Evolutionary conservation across 2,888 invertebrate genomes (phyloP).

Genomic region (Mimumesa dahlbomi): DNA sequence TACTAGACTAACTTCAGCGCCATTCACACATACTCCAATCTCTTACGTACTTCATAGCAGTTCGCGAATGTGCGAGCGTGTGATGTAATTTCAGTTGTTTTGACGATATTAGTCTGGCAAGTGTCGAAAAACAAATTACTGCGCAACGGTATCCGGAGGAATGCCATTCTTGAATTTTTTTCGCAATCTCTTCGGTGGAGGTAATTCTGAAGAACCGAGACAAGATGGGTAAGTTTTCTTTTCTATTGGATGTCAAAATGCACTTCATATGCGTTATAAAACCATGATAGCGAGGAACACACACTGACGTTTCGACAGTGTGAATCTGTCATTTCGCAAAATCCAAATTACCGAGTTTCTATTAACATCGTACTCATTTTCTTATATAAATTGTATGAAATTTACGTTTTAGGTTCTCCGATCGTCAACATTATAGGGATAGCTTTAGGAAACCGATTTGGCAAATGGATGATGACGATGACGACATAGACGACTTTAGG

Average conservation of each 20-base stretch:
- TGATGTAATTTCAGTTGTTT: constrained; percentile 2
- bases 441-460: constrained; percentile 77
- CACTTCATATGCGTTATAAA: not conserved
- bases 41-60: not conserved
- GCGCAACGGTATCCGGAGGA: not conserved
- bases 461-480: constrained; percentile 74
- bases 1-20: not conserved
- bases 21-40: too few relatives aligned
- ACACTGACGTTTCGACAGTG: not conserved
- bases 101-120: not conserved
- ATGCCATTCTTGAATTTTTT: constrained; percentile 72
- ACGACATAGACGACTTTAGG: constrained; percentile 75
- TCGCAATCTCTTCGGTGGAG: constrained; percentile 65
- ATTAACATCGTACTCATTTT: not conserved
- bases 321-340: not conserved
- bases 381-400: not conserved
- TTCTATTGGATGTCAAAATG: not conserved
- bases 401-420: constrained; percentile 53
- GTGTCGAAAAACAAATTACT: not conserved
- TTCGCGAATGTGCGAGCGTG: not conserved
- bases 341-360: not conserved
- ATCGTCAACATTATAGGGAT: constrained; percentile 59
- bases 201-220: constrained; percentile 51
- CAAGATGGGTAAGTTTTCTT: constrained; percentile 59
- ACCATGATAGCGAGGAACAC: not conserved